Evolutionary conservation across 2,113 vertebrate species (phyloP).

Genomic region (Sinocyclocheilus maitianheensis): DNA sequence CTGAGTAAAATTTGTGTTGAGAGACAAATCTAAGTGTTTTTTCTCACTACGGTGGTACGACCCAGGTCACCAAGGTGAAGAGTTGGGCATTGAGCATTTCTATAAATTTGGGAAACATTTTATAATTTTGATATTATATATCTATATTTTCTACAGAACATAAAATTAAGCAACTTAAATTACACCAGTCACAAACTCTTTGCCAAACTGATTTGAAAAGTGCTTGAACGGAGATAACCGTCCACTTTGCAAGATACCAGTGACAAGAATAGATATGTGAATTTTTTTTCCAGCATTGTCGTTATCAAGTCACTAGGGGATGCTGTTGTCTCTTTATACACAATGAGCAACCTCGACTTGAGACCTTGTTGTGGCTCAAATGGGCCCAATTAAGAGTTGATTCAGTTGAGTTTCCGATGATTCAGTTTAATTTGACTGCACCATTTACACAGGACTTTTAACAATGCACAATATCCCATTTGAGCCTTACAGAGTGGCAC

Average conservation of each 20-base stretch:
- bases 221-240: not conserved
- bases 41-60: not conserved
- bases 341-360: not conserved
- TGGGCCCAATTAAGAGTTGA: not conserved
- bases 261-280: not conserved
- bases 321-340: slow-evolving; percentile 8
- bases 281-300: not conserved
- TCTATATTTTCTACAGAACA: not conserved
- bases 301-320: slow-evolving; percentile 11
- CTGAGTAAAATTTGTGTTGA: not conserved
- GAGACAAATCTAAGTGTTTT: not conserved
- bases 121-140: not conserved
- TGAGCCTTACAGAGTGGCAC: not conserved
- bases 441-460: not conserved
- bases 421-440: not conserved
- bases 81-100: not conserved
- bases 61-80: too few relatives aligned
- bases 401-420: not conserved
- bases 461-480: not conserved
- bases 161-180: not conserved
- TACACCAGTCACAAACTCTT: not conserved
- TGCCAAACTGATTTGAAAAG: not conserved
- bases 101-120: not conserved
- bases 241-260: not conserved
- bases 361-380: not conserved